A percentile compares a stretch with the other conserved stretches of the same genome.
phyloP scores from a whole-genome alignment of 2,113 vertebrate genomes.

The Pithys albifrons region DNA sequence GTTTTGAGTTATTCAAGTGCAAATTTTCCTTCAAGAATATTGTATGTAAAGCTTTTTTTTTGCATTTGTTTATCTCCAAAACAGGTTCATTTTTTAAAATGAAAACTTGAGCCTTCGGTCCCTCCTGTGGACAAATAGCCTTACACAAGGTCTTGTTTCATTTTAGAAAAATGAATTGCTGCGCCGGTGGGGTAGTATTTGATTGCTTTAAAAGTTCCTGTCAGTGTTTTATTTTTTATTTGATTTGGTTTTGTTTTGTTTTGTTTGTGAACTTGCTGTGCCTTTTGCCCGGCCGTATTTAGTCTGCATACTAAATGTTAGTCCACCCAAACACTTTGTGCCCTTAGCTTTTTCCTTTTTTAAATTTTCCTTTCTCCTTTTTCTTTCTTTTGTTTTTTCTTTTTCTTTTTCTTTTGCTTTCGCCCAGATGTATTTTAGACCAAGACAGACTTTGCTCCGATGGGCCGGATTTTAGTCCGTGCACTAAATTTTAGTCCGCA shows the following conservation, averaged over 20 bases:
- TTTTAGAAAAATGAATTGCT: conserved; percentile 76
- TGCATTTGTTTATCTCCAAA: conserved; percentile 74
- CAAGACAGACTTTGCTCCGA: conserved; percentile 69
- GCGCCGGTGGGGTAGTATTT: conserved; percentile 77
- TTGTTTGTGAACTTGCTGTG: conserved; percentile 77
- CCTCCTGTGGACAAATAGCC: conserved; percentile 52
- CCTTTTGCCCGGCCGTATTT: conserved; percentile 77
- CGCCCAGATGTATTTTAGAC: conserved; percentile 69
- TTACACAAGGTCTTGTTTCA: conserved; percentile 67
- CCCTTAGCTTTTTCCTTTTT: conserved; percentile 60
- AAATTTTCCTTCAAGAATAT: conserved; percentile 70
- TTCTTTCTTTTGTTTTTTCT: background rate
- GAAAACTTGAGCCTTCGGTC: conserved; percentile 55
- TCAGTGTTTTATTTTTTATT: conserved; percentile 76
- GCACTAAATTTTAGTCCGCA: conserved; percentile 85
- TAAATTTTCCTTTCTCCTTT: background rate
- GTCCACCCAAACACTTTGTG: conserved; percentile 74
- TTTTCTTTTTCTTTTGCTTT: conserved; percentile 34
- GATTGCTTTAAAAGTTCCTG: conserved; percentile 79
- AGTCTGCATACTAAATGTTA: conserved; percentile 83
- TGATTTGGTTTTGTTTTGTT: conserved; percentile 50
- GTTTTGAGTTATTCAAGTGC: conserved; percentile 73
- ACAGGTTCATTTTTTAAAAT: conserved; percentile 72
- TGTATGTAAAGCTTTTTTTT: conserved; percentile 65
- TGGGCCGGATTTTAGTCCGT: conserved; percentile 78